Percentiles rank a stretch among this genome's conserved stretches.
Evolutionary conservation across 1,140 invertebrate genomes (phyloP).

Genomic region (Platyura marginata): DNA sequence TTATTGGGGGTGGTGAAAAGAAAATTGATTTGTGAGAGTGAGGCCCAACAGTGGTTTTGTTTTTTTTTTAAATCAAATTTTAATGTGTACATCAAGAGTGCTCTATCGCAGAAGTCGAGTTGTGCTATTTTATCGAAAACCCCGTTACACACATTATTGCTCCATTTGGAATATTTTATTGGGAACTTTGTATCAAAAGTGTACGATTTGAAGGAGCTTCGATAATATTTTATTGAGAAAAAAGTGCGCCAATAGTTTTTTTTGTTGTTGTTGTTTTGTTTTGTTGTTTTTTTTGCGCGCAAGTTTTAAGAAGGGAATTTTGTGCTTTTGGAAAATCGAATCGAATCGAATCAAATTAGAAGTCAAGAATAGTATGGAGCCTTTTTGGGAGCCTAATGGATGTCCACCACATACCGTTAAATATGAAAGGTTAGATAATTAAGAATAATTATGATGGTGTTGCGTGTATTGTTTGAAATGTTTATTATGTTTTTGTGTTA

Average conservation of each 20-base stretch:
- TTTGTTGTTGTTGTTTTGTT: neutral
- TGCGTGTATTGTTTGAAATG: no score
- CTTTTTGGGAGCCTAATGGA: constrained; percentile 23
- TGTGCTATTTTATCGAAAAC: constrained; percentile 5
- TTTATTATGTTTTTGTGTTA: no score
- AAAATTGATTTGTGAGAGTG: neutral
- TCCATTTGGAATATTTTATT: constrained; percentile 6
- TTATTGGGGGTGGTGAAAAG: neutral
- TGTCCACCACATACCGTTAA: constrained; percentile 24
- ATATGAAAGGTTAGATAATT: constrained; percentile 24
- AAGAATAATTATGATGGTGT: no score
- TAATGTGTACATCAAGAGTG: constrained; percentile 2
- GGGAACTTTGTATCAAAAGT: constrained; percentile 4
- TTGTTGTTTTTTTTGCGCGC: neutral
- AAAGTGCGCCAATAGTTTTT: no score
- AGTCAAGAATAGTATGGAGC: constrained; percentile 13
- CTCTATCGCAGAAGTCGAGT: constrained; percentile 2
- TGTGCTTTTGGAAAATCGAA: neutral
- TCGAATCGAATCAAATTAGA: neutral
- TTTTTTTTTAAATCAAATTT: constrained; percentile 1
- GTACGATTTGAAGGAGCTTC: constrained; percentile 1
- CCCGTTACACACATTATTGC: constrained; percentile 5
- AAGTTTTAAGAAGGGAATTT: neutral
- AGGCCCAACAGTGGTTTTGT: neutral
- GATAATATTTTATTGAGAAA: neutral